Evolutionary conservation across 2,113 vertebrate genomes (phyloP), one percentile per base, ranked within the genome.

Genomic region (Fregata magnificens): DNA sequence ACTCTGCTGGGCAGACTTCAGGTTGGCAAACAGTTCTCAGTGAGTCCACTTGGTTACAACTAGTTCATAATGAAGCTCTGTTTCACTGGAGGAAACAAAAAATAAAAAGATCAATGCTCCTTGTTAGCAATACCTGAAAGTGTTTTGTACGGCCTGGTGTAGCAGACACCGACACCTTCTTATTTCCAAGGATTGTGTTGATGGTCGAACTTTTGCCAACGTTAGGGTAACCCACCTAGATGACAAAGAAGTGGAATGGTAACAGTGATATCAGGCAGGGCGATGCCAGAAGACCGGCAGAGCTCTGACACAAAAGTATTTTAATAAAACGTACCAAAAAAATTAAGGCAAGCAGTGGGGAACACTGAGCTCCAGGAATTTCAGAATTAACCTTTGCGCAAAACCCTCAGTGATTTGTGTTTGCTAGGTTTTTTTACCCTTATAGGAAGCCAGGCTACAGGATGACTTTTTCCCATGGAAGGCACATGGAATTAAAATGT

Each of bases 151-250:
- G 99, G 71, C 99, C 99, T 16, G 99, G 99, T 1, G 99, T 99
- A 47, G 99, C 99, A 66, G 99, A 99, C 65, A 99, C 99, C 0
- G 99, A 99, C 42, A 99, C 99, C 90, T 99, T 99, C 98, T 99
- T 99, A 96, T 99, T 98, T 84, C 99, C 98, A 42, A 99, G 92
- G 94, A 99, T 99, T 58, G 99, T 99, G 98, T 99, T 99, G 98
- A 99, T 99, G 21, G 99, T 99, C 1, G 99, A 99, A 97, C 99
- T 99, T 96, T 99, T 99, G 21, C 99, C 99, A 71, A 99, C 99
- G 16, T 99, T 99, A 26, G 99, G 99, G 98, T 99, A 99, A 11
- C 99, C 99, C 31, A 99, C 99, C 99, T 98, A 72, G 34, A 62
- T 32, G 21, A 92, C 40, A 80, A 55, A 59, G n/a, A 63, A 78